phyloP scores from a whole-genome alignment of 2,113 vertebrate genomes.

The Capricornis sumatraensis region DNA sequence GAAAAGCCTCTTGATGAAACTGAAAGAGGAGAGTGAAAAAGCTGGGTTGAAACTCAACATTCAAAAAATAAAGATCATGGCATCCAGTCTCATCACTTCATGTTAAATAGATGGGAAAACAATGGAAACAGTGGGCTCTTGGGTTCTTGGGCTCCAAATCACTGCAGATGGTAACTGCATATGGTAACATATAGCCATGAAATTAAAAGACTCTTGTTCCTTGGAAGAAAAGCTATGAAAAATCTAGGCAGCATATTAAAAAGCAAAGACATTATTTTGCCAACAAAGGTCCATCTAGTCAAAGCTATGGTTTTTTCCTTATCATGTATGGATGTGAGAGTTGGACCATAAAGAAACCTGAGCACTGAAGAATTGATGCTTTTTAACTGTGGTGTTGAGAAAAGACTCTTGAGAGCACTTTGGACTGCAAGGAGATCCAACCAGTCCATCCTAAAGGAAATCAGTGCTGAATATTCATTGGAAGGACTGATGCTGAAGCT shows the following conservation, averaged over 20 bases:
- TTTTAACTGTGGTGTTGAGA: neutral
- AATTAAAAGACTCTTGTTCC: neutral
- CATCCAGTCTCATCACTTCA: neutral
- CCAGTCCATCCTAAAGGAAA: neutral
- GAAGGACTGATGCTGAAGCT: neutral
- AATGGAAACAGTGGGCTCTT: neutral
- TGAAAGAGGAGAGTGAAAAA: neutral
- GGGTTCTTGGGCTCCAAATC: neutral
- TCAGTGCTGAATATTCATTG: neutral
- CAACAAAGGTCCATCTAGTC: neutral
- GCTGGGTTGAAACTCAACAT: neutral
- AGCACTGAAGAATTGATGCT: neutral
- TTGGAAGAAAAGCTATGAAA: neutral
- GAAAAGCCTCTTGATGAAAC: neutral
- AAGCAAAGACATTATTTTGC: neutral
- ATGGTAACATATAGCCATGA: neutral
- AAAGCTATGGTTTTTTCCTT: neutral
- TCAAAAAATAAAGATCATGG: neutral
- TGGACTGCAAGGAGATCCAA: neutral
- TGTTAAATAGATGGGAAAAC: neutral
- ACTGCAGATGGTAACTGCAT: neutral
- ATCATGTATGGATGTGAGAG: neutral
- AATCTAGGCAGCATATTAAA: neutral
- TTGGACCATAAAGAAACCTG: neutral
- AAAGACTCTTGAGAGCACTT: neutral